Base-by-base conservation (phyloP, 2,888 invertebrate genomes). In the Cephus runcator region DNA sequence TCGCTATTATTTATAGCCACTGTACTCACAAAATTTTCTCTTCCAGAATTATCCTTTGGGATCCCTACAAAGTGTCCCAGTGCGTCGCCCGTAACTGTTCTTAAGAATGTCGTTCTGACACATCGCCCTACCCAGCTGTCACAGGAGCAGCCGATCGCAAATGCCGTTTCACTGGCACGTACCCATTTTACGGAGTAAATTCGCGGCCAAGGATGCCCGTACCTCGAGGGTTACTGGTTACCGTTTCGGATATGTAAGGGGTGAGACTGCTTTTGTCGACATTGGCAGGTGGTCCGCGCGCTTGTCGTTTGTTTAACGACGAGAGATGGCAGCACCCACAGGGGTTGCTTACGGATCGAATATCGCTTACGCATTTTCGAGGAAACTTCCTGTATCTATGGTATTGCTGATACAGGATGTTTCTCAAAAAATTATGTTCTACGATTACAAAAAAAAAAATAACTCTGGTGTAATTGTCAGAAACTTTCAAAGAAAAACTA, bases 181-280 rank as follows among this genome's bases (percentile, higher is more conserved):
- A 71, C 71, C 33, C 71, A 34, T 34, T 71, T 71, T 73, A 73
- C 34, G 31, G 15, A 15, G 69, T 56, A 56, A 23, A 36, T 34
- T 71, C 76, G 74, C 77, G 79, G 79, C 80, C 81, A 80, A 81
- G 77, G 79, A 75, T 79, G 79, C 73, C 75, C 80, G 81, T 79
- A 80, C 78, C 81, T 80, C 79, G 80, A 78, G 75, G 77, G 80
- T 81, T 80, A 81, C 80, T 81, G 78, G 68, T 79, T 56, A 56
- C 73, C 71, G 36, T 71, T 56, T 56, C 56, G 23, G 23, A 56
- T 56, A 56, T 23, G 56, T 56, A 56, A 56, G 56, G 56, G 56
- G 34, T 34, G 71, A 71, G 12, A 71, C 33, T 71, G 15, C 71
- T 34, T 33, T 34, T 34, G 71, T 71, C 71, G 71, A 71, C 71